A percentile compares a stretch with the other conserved stretches of the same genome.
phyloP scores from a whole-genome alignment of 2,888 invertebrate genomes.

The Flabesymbios commensalis region DNA sequence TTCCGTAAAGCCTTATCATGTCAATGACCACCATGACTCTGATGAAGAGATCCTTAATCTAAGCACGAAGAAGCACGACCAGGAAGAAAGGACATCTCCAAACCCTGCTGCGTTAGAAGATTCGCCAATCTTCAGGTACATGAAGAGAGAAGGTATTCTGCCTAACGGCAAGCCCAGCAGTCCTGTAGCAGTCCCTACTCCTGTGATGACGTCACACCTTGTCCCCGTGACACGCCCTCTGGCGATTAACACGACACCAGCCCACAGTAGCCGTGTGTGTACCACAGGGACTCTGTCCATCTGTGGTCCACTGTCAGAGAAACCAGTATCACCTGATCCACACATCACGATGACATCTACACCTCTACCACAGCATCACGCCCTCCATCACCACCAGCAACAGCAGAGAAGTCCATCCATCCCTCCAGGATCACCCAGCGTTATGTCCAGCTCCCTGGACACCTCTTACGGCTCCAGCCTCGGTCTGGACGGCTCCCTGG shows the following conservation, averaged over 20 bases:
- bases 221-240: constrained; percentile 21
- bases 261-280: neutral
- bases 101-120: constrained; percentile 32
- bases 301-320: neutral
- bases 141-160: constrained; percentile 53
- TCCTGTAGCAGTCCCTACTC: neutral
- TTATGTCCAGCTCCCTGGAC: constrained; percentile 22
- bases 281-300: too few species aligned
- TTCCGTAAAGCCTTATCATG: constrained; percentile 63
- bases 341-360: neutral
- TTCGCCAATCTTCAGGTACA: constrained; percentile 54
- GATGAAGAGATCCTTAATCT: constrained; percentile 72
- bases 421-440: constrained; percentile 11
- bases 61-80: constrained; percentile 67
- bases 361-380: neutral
- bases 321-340: neutral
- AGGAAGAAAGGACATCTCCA: neutral
- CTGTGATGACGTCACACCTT: neutral
- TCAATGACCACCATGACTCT: constrained; percentile 2
- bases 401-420: constrained; percentile 9
- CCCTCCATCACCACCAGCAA: neutral
- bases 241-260: constrained; percentile 10
- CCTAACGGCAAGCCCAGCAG: constrained; percentile 1
- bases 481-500: constrained; percentile 13
- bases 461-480: constrained; percentile 21